Conservation (phyloP, 2,888 invertebrate genomes). For the Drosophila mulleri region DNA sequence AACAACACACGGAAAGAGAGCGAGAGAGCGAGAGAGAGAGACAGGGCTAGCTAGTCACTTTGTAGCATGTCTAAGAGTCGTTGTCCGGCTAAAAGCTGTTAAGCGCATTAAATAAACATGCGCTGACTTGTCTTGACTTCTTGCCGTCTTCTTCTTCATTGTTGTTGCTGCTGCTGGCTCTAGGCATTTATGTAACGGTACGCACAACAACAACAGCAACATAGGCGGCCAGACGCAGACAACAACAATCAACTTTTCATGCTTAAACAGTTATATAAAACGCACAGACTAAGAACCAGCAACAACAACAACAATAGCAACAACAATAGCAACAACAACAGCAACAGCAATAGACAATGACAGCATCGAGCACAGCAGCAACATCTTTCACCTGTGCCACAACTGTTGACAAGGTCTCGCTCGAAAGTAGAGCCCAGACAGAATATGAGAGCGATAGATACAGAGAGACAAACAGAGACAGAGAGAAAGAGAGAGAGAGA, state of each 20-base stretch:
- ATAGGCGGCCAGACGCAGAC: slow-evolving; percentile 20
- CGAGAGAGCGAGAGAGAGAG: not conserved
- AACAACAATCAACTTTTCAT: slow-evolving; percentile 72
- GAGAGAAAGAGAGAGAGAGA: not conserved
- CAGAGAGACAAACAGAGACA: not conserved
- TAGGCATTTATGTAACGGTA: slow-evolving; percentile 72
- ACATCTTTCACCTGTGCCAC: slow-evolving; percentile 52
- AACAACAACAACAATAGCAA: slow-evolving; percentile 19
- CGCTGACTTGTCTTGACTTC: slow-evolving; percentile 53
- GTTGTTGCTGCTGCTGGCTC: slow-evolving; percentile 28
- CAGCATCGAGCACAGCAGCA: slow-evolving; percentile 55
- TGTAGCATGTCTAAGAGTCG: slow-evolving; percentile 47
- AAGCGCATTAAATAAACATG: slow-evolving; percentile 77
- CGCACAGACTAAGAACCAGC: slow-evolving; percentile 24
- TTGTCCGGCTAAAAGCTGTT: slow-evolving; percentile 67
- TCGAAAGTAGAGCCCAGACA: slow-evolving; percentile 29
- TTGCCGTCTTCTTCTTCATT: slow-evolving; percentile 8
- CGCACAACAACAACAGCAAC: slow-evolving; percentile 45
- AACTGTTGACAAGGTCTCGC: slow-evolving; percentile 48
- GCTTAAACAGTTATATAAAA: slow-evolving; percentile 76
- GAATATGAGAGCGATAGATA: not conserved
- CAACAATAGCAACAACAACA: not conserved
- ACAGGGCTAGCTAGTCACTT: not conserved
- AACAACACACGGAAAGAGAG: not conserved
- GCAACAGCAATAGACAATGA: slow-evolving; percentile 39